Percentiles rank a stretch among this genome's conserved stretches.
Evolutionary conservation across 2,797 vertebrate genomes (phyloP).

Genomic region (Harpagifer antarcticus): DNA sequence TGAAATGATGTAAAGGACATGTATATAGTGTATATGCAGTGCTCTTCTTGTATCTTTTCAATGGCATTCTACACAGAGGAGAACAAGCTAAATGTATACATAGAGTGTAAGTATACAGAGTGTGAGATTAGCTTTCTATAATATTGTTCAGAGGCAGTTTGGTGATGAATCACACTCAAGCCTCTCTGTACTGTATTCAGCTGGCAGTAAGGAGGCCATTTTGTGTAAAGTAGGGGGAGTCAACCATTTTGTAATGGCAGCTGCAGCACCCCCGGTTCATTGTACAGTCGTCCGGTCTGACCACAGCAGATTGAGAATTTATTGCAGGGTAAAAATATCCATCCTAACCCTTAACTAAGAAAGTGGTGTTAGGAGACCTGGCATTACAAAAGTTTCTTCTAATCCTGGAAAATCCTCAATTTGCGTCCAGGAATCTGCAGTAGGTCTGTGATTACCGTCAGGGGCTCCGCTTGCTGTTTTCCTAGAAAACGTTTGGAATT

Average conservation of each 20-base stretch:
- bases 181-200: conserved; percentile 46
- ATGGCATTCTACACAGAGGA: neutral
- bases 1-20: neutral
- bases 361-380: conserved; percentile 48
- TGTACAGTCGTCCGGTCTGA: conserved; percentile 42
- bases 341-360: conserved; percentile 24
- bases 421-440: conserved; percentile 69
- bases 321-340: conserved; percentile 31
- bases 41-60: neutral
- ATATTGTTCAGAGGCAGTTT: conserved; percentile 4
- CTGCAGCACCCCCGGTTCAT: conserved; percentile 59
- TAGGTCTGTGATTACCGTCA: conserved; percentile 64
- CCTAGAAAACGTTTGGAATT: conserved; percentile 56
- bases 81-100: neutral
- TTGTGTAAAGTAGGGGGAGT: conserved; percentile 78
- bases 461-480: conserved; percentile 56
- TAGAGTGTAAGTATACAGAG: no score
- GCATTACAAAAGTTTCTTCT: conserved; percentile 52
- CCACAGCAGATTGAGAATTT: conserved; percentile 35
- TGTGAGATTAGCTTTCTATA: conserved; percentile 2
- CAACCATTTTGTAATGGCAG: conserved; percentile 86
- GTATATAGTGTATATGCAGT: neutral
- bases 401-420: conserved; percentile 71
- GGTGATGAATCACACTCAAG: conserved; percentile 36
- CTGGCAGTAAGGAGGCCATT: conserved; percentile 82